A percentile compares a stretch with the other conserved stretches of the same genome.
phyloP scores from a whole-genome alignment of 2,113 vertebrate species.

The Gallinago undulata region DNA sequence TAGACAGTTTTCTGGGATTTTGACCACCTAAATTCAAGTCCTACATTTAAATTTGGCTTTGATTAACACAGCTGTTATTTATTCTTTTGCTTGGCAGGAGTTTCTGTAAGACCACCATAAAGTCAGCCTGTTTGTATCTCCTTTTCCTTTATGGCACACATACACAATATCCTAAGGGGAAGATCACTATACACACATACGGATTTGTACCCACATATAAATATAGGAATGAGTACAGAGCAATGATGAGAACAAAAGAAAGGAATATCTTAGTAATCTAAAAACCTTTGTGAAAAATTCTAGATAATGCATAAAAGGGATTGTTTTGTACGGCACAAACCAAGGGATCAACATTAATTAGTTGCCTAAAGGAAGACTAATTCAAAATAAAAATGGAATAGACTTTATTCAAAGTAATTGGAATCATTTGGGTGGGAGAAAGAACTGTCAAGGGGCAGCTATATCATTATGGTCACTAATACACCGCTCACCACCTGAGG shows the following conservation, averaged over 20 bases:
- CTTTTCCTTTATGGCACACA: constrained; percentile 1
- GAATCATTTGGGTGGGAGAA: background rate
- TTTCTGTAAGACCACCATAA: background rate
- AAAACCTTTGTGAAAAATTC: background rate
- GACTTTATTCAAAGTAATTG: background rate
- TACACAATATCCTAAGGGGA: background rate
- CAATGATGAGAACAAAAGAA: background rate
- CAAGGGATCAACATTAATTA: background rate
- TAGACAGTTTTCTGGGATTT: constrained; percentile 19
- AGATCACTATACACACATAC: background rate
- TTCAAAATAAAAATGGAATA: background rate
- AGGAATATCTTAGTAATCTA: background rate
- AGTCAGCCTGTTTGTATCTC: background rate
- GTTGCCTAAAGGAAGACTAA: background rate
- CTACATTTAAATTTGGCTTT: constrained; percentile 50
- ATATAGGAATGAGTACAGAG: background rate
- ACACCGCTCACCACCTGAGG: background rate
- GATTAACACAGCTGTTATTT: constrained; percentile 35
- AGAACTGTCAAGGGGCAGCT: background rate
- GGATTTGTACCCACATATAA: background rate
- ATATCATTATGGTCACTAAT: background rate
- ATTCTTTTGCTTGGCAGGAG: constrained; percentile 10
- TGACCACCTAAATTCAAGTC: constrained; percentile 20
- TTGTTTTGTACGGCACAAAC: background rate
- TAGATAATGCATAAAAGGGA: background rate